Percentiles rank a stretch among this genome's conserved stretches.
Conservation (phyloP, 2,888 invertebrate species). For the Mycogona germanica region DNA sequence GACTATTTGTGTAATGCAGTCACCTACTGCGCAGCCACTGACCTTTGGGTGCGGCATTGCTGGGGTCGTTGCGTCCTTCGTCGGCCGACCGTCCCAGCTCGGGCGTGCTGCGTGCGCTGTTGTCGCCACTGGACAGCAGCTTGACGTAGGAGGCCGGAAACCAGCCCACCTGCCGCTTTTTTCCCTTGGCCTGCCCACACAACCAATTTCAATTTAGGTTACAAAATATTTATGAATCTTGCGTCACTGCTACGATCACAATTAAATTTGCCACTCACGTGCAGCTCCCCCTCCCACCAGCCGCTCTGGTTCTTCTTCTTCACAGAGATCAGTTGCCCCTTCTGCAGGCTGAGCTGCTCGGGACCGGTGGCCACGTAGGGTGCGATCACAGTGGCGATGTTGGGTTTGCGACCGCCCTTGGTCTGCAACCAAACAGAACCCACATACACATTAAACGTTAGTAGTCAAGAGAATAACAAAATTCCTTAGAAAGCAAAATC, state of each 20-base stretch:
- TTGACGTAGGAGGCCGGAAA: slow-evolving; percentile 98
- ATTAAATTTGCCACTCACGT: slow-evolving; percentile 45
- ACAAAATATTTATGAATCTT: too few species aligned
- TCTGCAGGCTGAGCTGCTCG: slow-evolving; percentile 79
- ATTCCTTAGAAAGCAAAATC: background rate
- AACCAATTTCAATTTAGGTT: too few species aligned
- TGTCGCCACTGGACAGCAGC: slow-evolving; percentile 32
- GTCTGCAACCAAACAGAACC: slow-evolving; percentile 25
- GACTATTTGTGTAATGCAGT: too few species aligned
- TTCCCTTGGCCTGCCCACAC: slow-evolving; percentile 50
- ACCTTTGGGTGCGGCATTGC: background rate
- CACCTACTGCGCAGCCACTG: too few species aligned
- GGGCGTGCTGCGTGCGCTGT: slow-evolving; percentile 31
- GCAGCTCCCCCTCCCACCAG: slow-evolving; percentile 99
- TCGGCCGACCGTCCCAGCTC: slow-evolving; percentile 23
- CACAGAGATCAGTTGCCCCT: slow-evolving; percentile 91
- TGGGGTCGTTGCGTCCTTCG: background rate
- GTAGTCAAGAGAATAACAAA: background rate
- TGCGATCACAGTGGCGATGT: slow-evolving; percentile 89
- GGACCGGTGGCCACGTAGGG: slow-evolving; percentile 78
- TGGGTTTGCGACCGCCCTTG: slow-evolving; percentile 57
- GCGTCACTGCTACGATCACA: too few species aligned
- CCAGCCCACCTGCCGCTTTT: slow-evolving; percentile 91
- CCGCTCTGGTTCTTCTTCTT: slow-evolving; percentile 92
- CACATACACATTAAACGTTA: background rate